Base-by-base conservation (phyloP, 2,113 vertebrate genomes). In the Meles meles region DNA sequence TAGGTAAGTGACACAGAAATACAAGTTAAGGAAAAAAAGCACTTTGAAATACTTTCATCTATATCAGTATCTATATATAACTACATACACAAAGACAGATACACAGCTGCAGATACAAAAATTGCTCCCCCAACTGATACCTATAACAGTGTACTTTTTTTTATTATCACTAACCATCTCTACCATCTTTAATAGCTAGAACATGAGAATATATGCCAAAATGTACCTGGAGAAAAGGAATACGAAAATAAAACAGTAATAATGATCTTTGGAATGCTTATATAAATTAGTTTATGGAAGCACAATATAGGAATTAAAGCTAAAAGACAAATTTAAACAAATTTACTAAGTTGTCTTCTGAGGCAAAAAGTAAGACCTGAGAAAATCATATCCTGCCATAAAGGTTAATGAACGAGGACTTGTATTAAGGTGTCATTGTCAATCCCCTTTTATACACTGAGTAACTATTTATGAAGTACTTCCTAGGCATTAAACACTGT, bases 221-320 rank as follows among this genome's bases (percentile, higher is more conserved):
- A 80, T 25, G 13, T 5, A 59, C 20, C n/a, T 39, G 25, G 57
- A 27, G 25, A 95, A 93, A 47, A 83, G 15, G 14, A 8, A 61
- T 49, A 55, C 37, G 49, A 71, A 95, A 94, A 65, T 15, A 77
- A 92, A 90, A 93, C 6, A 92, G 85, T 61, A 85, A 11, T 49
- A 94, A 84, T 47, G 84, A 77, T 20, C 77, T 59, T 96, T 61
- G 61, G 23, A 96, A 94, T 61, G 29, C 59, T 94, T 93, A 76
- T 3, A 80, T 31, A 57, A 94, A 85, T 71, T 47, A 71, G 29
- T 63, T 97, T 23, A 91, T 61, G 17, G 63, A 92, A 96, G 81
- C 52, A 92, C 44, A 97, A 93, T 15, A 67, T 27, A 59, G 3
- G 27, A 71, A 97, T 90, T 95, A 95, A 77, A 96, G 57, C 9